These are phyloP conservation scores for Cyaniris semiargus DNA, from an alignment of 2,888 invertebrate genomes.

Conservation along the genomic window DNA sequence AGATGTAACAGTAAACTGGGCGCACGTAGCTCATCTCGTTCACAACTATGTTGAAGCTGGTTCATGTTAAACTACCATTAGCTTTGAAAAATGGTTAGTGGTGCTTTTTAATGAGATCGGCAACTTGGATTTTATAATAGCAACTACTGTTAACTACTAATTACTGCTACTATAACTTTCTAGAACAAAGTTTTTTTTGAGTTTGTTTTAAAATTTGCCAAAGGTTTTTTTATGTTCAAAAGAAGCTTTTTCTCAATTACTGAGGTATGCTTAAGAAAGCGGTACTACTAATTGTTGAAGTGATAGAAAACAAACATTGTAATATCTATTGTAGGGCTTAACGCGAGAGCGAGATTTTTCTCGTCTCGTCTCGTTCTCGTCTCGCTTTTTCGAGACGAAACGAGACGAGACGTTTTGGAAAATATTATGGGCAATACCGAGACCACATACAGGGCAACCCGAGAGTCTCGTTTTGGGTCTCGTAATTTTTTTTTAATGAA, in stretches of 20 bases:
- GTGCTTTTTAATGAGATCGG: neutral
- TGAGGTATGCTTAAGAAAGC: neutral
- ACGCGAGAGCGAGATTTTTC: too few species aligned
- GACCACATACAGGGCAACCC: too few species aligned
- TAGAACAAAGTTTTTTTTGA: neutral
- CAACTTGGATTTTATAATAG: too few species aligned
- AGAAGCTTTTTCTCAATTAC: neutral
- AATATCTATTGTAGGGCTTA: neutral
- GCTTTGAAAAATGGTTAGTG: neutral
- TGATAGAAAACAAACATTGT: neutral
- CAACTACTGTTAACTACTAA: neutral
- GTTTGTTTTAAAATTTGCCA: neutral
- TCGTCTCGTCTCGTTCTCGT: too few species aligned
- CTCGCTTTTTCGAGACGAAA: too few species aligned
- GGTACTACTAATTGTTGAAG: neutral
- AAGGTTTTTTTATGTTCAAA: neutral
- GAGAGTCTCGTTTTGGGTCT: too few species aligned
- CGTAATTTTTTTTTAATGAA: too few species aligned
- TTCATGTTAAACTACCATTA: constrained; percentile 1
- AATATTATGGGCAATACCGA: too few species aligned
- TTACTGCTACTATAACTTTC: too few species aligned
- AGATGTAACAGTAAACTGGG: constrained; percentile 30
- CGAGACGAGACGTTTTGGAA: too few species aligned
- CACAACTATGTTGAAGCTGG: constrained; percentile 14
- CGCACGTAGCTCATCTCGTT: constrained; percentile 23